Evolutionary conservation across 2,888 invertebrate genomes (phyloP).

Genomic region (Rotaria socialis): DNA sequence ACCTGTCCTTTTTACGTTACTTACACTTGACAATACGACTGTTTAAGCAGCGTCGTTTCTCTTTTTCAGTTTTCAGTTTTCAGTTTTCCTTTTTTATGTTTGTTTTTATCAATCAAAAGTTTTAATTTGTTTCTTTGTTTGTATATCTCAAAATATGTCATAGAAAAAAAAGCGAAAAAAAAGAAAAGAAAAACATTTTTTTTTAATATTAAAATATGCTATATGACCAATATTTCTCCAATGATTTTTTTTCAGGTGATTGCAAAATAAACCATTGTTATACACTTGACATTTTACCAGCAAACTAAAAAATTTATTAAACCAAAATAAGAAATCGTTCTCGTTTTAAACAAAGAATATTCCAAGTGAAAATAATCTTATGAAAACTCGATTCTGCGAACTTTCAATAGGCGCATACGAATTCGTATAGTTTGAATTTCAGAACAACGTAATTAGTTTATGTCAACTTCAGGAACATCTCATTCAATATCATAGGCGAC

Average conservation of each 20-base stretch:
- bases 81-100: not conserved
- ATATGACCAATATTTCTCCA: not conserved
- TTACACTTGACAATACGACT: slow-evolving; percentile 5
- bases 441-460: too few relatives aligned
- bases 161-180: not conserved
- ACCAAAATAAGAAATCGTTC: too few relatives aligned
- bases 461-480: too few relatives aligned
- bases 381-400: too few relatives aligned
- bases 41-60: slow-evolving; percentile 1
- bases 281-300: not conserved
- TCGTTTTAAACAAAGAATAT: too few relatives aligned
- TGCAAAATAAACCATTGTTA: not conserved
- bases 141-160: slow-evolving; percentile 10
- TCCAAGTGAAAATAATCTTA: too few relatives aligned
- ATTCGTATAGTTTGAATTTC: too few relatives aligned
- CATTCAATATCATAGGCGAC: too few relatives aligned
- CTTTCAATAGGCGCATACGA: too few relatives aligned
- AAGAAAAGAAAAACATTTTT: not conserved
- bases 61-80: not conserved
- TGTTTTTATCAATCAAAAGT: slow-evolving; percentile 17
- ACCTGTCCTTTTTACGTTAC: slow-evolving; percentile 26
- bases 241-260: not conserved
- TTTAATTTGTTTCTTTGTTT: slow-evolving; percentile 4
- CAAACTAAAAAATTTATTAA: not conserved
- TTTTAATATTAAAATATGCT: not conserved